Base-by-base conservation (phyloP, 2,888 invertebrate species). In the Himalopsyche kuldschensis region DNA sequence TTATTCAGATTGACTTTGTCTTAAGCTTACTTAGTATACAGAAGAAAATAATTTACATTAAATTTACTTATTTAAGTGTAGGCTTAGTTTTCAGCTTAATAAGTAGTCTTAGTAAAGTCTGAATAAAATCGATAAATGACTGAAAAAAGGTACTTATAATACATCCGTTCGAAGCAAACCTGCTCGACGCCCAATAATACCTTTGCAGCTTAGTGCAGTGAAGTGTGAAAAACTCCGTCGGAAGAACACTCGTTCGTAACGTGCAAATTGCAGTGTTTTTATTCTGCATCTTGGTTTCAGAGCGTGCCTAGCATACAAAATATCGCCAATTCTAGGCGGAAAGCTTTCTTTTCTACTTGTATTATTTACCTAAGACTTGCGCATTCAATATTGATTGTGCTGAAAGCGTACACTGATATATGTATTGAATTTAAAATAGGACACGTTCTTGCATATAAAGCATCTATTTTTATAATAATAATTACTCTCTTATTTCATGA, bases 261-360 rank as follows among this genome's bases (percentile, higher is more conserved):
- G 83, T 83, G 83, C 79, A 80, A 80, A 80, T 83, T 83, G 83
- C 83, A 31, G 48, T 80, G 83, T 80, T 83, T 83, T 80, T 80
- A 47, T 77, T 46, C 55, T 80, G 76, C 80, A 83, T 83, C 76
- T 83, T 80, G 80, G 80, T 80, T 78, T 82, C 48, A 15, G 55
- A 79, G 35, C 83, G 83, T 80, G 80, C 47, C 79, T 32, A 30
- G 41, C 69, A 35, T 82, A 46, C 79, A 17, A 77, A 77, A 75
- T 75, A n/a, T 35, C 63, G 31, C 32, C 75, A 75, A 32, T 75
- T 75, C 32, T 55, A 55, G 55, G 55, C 55, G 55, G 55, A 55
- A 55, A 55, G 55, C 55, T 55, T 55, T 55, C 55, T 55, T 55
- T 55, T 55, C 55, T 24, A 55, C 55, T 55, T 55, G 55, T 55